Conservation (phyloP, 2,113 vertebrate genomes). For the Hypomesus transpacificus region DNA sequence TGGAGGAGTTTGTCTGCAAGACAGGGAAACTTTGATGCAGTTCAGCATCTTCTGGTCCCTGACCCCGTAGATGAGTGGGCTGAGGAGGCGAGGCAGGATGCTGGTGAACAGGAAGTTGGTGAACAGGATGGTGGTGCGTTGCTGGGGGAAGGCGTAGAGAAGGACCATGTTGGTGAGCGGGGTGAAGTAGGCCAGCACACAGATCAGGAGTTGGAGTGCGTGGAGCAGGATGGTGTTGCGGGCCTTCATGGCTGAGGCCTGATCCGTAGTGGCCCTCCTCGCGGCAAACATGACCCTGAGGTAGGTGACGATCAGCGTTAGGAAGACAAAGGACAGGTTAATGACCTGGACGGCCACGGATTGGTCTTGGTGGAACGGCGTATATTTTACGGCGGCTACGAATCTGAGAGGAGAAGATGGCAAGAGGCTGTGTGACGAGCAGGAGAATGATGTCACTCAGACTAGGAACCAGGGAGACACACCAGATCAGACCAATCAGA, state of each 20-base stretch:
- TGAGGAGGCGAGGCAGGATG: conserved; percentile 55
- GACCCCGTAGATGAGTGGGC: conserved; percentile 58
- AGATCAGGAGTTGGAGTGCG: conserved; percentile 53
- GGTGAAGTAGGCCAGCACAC: conserved; percentile 45
- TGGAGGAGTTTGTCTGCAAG: background rate
- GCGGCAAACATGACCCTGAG: conserved; percentile 45
- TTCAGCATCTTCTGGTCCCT: conserved; percentile 50
- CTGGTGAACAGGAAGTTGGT: conserved; percentile 37
- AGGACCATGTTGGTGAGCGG: conserved; percentile 25
- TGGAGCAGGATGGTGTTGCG: conserved; percentile 60
- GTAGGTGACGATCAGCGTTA: conserved; percentile 55
- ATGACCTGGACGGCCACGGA: conserved; percentile 18
- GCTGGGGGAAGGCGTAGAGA: conserved; percentile 2
- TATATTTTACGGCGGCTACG: conserved; percentile 4
- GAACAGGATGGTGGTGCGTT: conserved; percentile 25
- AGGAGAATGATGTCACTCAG: conserved; percentile 41
- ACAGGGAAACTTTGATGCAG: conserved; percentile 13
- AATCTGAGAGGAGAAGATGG: conserved; percentile 8
- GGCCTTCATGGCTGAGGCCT: conserved; percentile 47
- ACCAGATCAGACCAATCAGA: conserved; percentile 49
- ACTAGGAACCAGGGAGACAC: conserved; percentile 28
- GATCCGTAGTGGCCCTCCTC: conserved; percentile 19
- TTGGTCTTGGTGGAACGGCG: conserved; percentile 26
- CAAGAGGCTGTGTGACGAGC: conserved; percentile 8
- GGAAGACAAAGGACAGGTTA: conserved; percentile 47